Conservation (phyloP, 2,888 invertebrate species). For the Ectobius pallidus region DNA sequence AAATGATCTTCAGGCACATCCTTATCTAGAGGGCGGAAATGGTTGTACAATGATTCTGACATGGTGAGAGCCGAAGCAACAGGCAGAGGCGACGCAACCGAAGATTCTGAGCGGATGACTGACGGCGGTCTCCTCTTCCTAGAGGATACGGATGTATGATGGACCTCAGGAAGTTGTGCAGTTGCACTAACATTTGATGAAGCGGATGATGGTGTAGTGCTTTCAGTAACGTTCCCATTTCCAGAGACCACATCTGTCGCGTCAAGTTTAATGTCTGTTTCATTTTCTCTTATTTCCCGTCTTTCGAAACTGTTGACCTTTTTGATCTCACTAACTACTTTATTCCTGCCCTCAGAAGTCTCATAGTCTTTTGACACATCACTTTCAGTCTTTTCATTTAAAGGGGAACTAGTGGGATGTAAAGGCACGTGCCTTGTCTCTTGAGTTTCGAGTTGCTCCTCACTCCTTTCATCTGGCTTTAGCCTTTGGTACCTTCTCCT, state of each 20-base stretch:
- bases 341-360: background rate
- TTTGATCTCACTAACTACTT: background rate
- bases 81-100: conserved; percentile 8
- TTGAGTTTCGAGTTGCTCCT: background rate
- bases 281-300: background rate
- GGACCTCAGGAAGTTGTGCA: background rate
- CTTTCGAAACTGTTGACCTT: background rate
- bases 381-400: too few species aligned
- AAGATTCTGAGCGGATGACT: background rate
- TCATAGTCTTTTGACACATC: background rate
- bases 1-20: conserved; percentile 69
- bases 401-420: too few species aligned
- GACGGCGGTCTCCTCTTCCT: conserved; percentile 7
- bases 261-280: background rate
- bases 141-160: background rate
- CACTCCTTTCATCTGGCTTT: background rate
- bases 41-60: conserved; percentile 68
- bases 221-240: background rate
- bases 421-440: background rate
- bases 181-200: background rate
- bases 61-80: conserved; percentile 49
- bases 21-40: conserved; percentile 66
- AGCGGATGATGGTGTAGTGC: too few species aligned
- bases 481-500: background rate
- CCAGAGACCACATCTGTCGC: background rate